These are phyloP conservation scores for Denticeps clupeoides DNA, from an alignment of 2,797 vertebrate genomes.

Conservation along the genomic window DNA sequence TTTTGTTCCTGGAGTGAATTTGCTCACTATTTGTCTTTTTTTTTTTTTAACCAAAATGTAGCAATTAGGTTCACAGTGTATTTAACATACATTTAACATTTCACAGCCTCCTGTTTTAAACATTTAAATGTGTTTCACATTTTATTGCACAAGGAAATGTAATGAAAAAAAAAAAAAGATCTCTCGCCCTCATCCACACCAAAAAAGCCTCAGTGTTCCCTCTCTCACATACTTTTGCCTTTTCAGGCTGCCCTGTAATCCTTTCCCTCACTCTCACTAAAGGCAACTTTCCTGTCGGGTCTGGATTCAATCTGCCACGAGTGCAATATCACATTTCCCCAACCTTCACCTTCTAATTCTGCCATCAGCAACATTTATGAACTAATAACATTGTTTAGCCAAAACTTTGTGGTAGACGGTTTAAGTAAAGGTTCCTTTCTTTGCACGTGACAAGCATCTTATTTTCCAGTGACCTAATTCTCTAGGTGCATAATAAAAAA, in stretches of 20 bases:
- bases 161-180: background rate
- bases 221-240: constrained; percentile 2
- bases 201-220: background rate
- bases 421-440: constrained; percentile 9
- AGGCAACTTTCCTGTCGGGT: constrained; percentile 13
- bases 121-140: no score
- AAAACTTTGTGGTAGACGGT: constrained; percentile 11
- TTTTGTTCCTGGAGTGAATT: no score
- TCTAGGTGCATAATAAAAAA: no score
- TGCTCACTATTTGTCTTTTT: no score
- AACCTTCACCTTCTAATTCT: constrained; percentile 17
- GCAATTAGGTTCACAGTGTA: no score
- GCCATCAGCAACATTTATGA: constrained; percentile 19
- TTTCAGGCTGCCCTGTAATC: background rate
- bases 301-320: constrained; percentile 20
- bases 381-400: constrained; percentile 19
- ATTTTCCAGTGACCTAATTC: constrained; percentile 3
- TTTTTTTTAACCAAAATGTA: no score
- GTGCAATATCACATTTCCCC: constrained; percentile 11
- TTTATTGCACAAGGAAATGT: background rate
- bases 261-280: background rate
- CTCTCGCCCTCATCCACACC: background rate
- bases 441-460: constrained; percentile 15
- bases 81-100: no score
- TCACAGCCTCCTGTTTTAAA: no score